phyloP scores from a whole-genome alignment of 2,888 invertebrate species.

The Melinopterus prodromus region DNA sequence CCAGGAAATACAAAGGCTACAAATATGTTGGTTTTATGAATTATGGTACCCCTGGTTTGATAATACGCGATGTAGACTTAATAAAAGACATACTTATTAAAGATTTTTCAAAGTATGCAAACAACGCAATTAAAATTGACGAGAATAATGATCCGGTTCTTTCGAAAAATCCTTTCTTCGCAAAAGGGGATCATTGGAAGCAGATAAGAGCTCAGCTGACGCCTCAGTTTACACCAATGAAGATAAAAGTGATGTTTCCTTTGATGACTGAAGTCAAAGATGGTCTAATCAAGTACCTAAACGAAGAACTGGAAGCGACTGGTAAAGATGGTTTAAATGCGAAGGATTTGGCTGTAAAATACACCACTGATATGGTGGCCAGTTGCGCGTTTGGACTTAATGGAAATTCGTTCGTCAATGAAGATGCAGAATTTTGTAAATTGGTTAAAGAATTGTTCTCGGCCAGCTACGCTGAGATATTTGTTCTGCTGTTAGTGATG shows the following conservation, averaged over 20 bases:
- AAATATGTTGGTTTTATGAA: conserved; percentile 40
- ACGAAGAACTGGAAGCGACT: background rate
- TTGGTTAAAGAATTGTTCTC: conserved; percentile 44
- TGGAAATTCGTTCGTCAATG: conserved; percentile 55
- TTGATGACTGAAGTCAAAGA: conserved; percentile 24
- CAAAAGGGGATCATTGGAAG: conserved; percentile 42
- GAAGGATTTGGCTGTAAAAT: conserved; percentile 45
- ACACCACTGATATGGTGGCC: conserved; percentile 58
- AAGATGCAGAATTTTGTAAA: conserved; percentile 25
- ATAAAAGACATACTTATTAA: conserved; percentile 37
- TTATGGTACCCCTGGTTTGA: conserved; percentile 33
- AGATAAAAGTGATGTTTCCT: conserved; percentile 33
- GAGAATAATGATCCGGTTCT: conserved; percentile 38
- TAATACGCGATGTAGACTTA: conserved; percentile 39
- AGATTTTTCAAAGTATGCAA: conserved; percentile 40
- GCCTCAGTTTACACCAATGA: conserved; percentile 50
- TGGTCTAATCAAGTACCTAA: conserved; percentile 21
- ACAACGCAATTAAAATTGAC: conserved; percentile 37
- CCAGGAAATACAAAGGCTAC: background rate
- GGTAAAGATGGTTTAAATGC: conserved; percentile 33
- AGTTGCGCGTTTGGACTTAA: conserved; percentile 61
- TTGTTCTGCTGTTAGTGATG: conserved; percentile 35
- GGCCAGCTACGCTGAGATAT: conserved; percentile 28
- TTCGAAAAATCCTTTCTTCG: conserved; percentile 38
- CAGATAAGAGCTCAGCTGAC: conserved; percentile 46